Evolutionary conservation across 2,113 vertebrate genomes (phyloP), one percentile per base, ranked within the genome.

Genomic region (Anolis carolinensis): DNA sequence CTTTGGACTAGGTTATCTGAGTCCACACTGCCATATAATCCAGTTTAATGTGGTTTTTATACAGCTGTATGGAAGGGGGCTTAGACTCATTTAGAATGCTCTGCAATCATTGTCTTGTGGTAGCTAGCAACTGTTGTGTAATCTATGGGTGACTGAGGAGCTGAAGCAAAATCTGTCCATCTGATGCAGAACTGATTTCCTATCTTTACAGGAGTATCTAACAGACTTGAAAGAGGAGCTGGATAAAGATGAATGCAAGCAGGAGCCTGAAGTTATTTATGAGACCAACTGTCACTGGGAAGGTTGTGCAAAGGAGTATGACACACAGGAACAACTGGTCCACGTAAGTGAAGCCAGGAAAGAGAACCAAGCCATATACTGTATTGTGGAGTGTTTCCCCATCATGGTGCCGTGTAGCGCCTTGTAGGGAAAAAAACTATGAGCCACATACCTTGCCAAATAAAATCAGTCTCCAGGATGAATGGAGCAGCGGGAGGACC

Each of bases 211-310:
- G 98, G 98, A 99, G 78, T 98, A 98, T 39, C 93, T 97, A 89
- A 96, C 96, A 71, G 98, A 99, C 93, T 95, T 98, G 95, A 98
- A 98, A 89, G 99, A 99, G 88, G 99, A 99, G 92, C 95, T 99
- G 92, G 98, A 99, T 93, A 98, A 98, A 89, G 98, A 99, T 3
- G 99, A 99, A 93, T 98, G 98, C 89, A 99, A 99, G 91, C 99
- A 99, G 94, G 98, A 99, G 93, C 97, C 98, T 0, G 99, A 99
- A 91, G 97, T 98, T 92, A 94, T 99, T 91, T 99, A 99, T 30
- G 98, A 99, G 95, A 99, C 99, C 23, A 98, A 98, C 95, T 99
- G 99, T 93, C 99, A 98, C 95, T 99, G 99, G 99, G 98, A 98
- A 90, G 97, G 97, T 90, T 99, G 99, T 88, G 93, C 92, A 91